Percentiles rank a stretch among this genome's conserved stretches.
Evolutionary conservation across 2,888 invertebrate species (phyloP).

Genomic region (Blera fallax): DNA sequence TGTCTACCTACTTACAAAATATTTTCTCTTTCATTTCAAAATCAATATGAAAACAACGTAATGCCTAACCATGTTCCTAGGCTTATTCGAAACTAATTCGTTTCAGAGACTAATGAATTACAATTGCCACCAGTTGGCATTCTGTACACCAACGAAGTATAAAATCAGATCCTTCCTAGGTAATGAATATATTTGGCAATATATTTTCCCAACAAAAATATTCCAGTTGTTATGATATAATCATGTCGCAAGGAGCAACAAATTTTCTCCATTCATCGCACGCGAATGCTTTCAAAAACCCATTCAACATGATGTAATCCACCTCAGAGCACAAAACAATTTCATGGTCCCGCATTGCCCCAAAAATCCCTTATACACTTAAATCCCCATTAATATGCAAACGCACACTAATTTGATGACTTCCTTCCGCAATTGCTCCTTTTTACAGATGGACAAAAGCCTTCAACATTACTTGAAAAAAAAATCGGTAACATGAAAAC

Average conservation of each 20-base stretch:
- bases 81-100: too few relatives aligned
- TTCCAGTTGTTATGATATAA: too few relatives aligned
- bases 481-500: conserved; percentile 67
- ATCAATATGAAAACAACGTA: too few relatives aligned
- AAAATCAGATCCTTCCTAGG: too few relatives aligned
- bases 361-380: neutral
- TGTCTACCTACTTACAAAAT: too few relatives aligned
- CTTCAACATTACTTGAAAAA: conserved; percentile 68
- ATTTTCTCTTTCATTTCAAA: too few relatives aligned
- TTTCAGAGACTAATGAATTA: too few relatives aligned
- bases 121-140: too few relatives aligned
- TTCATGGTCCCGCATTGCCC: neutral
- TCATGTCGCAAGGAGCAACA: neutral
- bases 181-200: too few relatives aligned
- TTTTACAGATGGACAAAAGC: conserved; percentile 63
- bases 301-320: neutral
- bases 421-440: conserved; percentile 6
- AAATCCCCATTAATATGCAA: conserved; percentile 13
- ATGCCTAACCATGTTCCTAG: too few relatives aligned
- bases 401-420: conserved; percentile 17
- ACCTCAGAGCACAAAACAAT: neutral
- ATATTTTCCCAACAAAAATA: too few relatives aligned
- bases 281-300: neutral
- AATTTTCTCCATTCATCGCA: neutral
- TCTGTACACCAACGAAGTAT: too few relatives aligned